Evolutionary conservation across 2,888 invertebrate species (phyloP).

Genomic region (Macrophya annulata): DNA sequence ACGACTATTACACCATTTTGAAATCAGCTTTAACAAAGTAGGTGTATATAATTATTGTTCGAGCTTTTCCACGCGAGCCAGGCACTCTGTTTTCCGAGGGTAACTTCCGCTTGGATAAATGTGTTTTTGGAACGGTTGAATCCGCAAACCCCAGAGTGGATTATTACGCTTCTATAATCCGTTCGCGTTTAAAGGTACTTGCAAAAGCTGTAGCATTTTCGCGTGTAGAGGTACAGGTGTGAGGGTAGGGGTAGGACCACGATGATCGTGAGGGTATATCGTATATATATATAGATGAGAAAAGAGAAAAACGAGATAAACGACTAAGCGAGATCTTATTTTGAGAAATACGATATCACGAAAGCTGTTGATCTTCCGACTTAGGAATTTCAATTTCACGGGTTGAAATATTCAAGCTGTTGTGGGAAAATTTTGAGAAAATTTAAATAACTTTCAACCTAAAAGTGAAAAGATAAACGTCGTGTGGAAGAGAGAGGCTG

Average conservation of each 20-base stretch:
- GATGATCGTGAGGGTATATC: background rate
- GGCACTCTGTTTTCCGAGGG: background rate
- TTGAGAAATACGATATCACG: background rate
- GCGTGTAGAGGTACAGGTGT: background rate
- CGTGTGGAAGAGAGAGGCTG: slow-evolving; percentile 4
- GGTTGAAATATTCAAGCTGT: background rate
- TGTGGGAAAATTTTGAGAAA: background rate
- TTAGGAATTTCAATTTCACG: slow-evolving; percentile 23
- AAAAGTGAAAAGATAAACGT: slow-evolving; percentile 40
- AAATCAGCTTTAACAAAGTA: background rate
- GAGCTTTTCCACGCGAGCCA: background rate
- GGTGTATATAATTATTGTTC: background rate
- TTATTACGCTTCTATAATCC: slow-evolving; percentile 28
- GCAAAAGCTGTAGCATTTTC: background rate
- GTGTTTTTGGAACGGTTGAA: background rate
- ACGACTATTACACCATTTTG: background rate
- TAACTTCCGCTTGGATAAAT: background rate
- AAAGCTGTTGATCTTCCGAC: slow-evolving; percentile 11
- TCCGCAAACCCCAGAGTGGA: background rate
- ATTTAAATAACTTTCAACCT: slow-evolving; percentile 12
- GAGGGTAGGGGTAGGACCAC: background rate
- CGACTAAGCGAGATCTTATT: background rate
- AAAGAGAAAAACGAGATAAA: background rate
- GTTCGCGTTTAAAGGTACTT: background rate
- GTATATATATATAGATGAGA: background rate